Evolutionary conservation across 2,888 invertebrate genomes (phyloP), one percentile per base, ranked within the genome.

Genomic region (Pseudeuparius sepicola): DNA sequence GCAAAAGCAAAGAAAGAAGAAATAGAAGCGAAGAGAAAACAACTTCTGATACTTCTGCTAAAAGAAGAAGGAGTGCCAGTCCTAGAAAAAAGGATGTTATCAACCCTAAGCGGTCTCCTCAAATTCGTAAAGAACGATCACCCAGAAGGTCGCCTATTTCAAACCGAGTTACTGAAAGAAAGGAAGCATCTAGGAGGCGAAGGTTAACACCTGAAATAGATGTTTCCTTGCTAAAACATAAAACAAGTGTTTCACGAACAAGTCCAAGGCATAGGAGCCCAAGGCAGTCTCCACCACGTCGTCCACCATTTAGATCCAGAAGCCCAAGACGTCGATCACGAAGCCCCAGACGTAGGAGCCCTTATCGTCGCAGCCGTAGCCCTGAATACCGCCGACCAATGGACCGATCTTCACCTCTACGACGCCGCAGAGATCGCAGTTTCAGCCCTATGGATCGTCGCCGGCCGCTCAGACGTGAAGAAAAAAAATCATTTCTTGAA

Each of bases 401-500:
- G 28, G 31, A 36, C 27, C 24, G 31, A 15, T 29, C 29, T 5
- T 31, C 37, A 14, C 20, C 33, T 20, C 31, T 31, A 11, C 26
- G 20, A 5, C 14, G 31, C 18, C 27, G 41, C 17, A 40, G 44
- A 25, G 40, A 46, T 14, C 26, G 26, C 6, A 43, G 40, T 27
- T 36, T 33, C 7, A 43, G 44, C 32, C 36, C 38, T 13, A 11
- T 10, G 11, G 23, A 33, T 14, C 36, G 37, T 17, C 37, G 41
- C 12, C 36, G 37, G 4, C 36, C 30, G 20, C 23, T 39, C 24
- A 39, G 38, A 6, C 42, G 41, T 7, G 43, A 46, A 14, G 49
- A 50, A 34, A 53, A 51, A 37, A 49, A 50, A 37, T 52, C 56
- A 3, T 62, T 63, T 41, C 39, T 63, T 32, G 57, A 63, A 36